These are phyloP conservation scores for Teleogryllus oceanicus DNA, from an alignment of 2,888 invertebrate genomes.

Conservation along the genomic window DNA sequence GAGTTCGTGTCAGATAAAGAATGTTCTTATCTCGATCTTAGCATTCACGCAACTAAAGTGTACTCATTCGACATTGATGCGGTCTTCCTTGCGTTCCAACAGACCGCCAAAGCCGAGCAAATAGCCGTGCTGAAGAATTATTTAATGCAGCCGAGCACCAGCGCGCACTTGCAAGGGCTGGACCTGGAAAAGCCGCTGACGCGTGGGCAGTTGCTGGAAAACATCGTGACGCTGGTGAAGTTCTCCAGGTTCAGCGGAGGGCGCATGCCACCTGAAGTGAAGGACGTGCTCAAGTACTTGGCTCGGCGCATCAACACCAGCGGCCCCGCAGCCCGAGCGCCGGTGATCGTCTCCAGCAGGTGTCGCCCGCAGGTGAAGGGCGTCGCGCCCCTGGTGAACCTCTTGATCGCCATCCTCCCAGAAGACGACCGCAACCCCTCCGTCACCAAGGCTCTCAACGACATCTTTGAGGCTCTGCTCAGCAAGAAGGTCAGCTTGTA, in stretches of 20 bases:
- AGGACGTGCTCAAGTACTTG: neutral
- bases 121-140: constrained; percentile 18
- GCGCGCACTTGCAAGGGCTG: constrained; percentile 21
- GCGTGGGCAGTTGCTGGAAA: constrained; percentile 23
- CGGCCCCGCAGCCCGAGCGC: neutral
- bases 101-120: neutral
- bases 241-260: neutral
- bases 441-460: neutral
- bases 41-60: constrained; percentile 22
- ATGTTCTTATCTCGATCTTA: neutral
- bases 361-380: neutral
- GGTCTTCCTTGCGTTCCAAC: constrained; percentile 24
- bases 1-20: neutral
- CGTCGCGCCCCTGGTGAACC: neutral
- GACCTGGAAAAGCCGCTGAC: constrained; percentile 23
- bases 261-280: neutral
- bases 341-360: neutral
- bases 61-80: constrained; percentile 24
- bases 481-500: neutral
- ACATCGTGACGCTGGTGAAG: constrained; percentile 23
- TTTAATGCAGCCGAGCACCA: constrained; percentile 23
- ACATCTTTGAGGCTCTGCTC: neutral
- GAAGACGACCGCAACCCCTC: neutral
- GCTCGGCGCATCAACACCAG: neutral
- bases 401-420: neutral